Evolutionary conservation across 2,797 vertebrate species (phyloP).

Genomic region (Pelochelys cantorii): DNA sequence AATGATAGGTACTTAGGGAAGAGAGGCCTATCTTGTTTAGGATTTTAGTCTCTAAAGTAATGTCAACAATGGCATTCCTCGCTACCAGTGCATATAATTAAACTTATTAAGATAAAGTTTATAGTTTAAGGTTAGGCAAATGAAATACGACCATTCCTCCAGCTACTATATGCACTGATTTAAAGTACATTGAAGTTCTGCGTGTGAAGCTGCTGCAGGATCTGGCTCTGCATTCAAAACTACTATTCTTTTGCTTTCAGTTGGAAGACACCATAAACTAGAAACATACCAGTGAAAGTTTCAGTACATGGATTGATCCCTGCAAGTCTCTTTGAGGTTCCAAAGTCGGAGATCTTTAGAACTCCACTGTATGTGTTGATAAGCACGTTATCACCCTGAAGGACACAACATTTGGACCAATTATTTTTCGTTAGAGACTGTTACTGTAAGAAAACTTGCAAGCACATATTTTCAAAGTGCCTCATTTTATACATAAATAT

Average conservation of each 20-base stretch:
- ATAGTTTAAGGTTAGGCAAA: background rate
- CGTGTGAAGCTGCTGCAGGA: background rate
- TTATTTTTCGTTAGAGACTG: constrained; percentile 40
- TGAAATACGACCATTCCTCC: background rate
- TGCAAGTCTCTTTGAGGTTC: constrained; percentile 96
- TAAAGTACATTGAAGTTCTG: constrained; percentile 29
- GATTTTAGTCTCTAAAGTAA: background rate
- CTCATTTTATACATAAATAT: background rate
- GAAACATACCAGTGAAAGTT: constrained; percentile 94
- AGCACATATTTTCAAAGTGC: background rate
- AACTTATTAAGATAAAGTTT: background rate
- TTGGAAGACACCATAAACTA: constrained; percentile 8
- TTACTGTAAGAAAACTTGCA: background rate
- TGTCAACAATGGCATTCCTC: background rate
- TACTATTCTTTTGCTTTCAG: background rate
- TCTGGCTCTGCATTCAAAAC: background rate
- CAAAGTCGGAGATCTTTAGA: constrained; percentile 98
- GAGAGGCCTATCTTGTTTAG: background rate
- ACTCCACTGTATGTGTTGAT: constrained; percentile 99
- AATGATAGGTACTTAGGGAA: background rate
- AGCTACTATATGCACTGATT: background rate
- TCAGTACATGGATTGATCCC: constrained; percentile 98
- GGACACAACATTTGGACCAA: constrained; percentile 61
- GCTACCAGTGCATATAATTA: background rate
- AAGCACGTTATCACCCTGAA: constrained; percentile 96